phyloP scores from a whole-genome alignment of 2,888 invertebrate species.

The Drosophila merina region DNA sequence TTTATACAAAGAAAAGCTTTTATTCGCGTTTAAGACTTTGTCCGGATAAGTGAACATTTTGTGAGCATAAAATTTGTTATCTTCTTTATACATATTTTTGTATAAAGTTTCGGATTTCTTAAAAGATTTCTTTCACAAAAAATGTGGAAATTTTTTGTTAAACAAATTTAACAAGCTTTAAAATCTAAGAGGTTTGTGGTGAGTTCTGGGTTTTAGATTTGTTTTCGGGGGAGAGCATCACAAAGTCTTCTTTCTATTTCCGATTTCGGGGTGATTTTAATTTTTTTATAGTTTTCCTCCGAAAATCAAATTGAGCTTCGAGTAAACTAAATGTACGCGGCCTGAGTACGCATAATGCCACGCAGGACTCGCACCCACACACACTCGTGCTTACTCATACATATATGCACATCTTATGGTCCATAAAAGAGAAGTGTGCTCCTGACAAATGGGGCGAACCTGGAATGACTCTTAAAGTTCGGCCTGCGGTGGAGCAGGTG shows the following conservation, averaged over 20 bases:
- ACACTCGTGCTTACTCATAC: constrained; percentile 8
- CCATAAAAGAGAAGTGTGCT: constrained; percentile 51
- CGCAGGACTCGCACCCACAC: not conserved
- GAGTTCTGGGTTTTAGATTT: not conserved
- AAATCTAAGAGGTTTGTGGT: not conserved
- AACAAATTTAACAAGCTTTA: not conserved
- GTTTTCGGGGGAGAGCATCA: constrained; percentile 2
- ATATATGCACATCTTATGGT: constrained; percentile 46
- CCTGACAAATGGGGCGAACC: constrained; percentile 45
- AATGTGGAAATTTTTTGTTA: not conserved
- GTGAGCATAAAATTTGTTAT: constrained; percentile 2
- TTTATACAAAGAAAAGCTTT: constrained; percentile 11
- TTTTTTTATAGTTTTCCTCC: constrained; percentile 49
- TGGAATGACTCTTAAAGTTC: constrained; percentile 43
- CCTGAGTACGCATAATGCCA: constrained; percentile 47
- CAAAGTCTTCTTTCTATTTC: not conserved
- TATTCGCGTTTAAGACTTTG: constrained; percentile 6
- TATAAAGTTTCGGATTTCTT: not conserved
- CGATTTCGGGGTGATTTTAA: constrained; percentile 10
- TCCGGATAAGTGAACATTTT: not conserved
- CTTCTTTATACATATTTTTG: not conserved
- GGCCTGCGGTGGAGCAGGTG: constrained; percentile 20
- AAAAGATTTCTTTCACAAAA: not conserved
- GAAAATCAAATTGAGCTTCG: constrained; percentile 49
- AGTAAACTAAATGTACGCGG: constrained; percentile 51